Percentiles rank a stretch among this genome's conserved stretches.
phyloP scores from a whole-genome alignment of 2,888 invertebrate genomes.

The Ashinkailepas kermadecensis region DNA sequence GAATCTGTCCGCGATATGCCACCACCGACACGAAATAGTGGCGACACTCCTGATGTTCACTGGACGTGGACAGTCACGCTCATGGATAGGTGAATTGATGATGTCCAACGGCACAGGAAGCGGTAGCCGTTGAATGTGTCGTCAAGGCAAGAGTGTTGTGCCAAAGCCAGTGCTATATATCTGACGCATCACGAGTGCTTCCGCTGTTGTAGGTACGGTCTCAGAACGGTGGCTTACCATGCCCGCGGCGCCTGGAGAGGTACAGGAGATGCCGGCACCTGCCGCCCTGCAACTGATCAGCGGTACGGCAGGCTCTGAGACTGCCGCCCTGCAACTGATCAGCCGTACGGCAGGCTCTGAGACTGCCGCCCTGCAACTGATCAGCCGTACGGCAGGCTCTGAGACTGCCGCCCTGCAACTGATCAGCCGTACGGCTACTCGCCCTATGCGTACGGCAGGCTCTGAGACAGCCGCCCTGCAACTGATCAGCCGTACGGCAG shows the following conservation, averaged over 20 bases:
- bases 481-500: too few relatives aligned
- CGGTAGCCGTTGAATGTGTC: not conserved
- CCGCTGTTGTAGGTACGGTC: slow-evolving; percentile 47
- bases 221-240: slow-evolving; percentile 56
- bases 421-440: not conserved
- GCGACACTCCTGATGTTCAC: not conserved
- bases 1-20: too few relatives aligned
- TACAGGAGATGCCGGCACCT: slow-evolving; percentile 51
- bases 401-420: slow-evolving; percentile 7
- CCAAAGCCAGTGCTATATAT: not conserved
- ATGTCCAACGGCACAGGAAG: too few relatives aligned
- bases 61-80: not conserved
- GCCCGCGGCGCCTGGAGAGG: slow-evolving; percentile 53
- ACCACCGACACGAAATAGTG: too few relatives aligned
- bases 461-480: too few relatives aligned
- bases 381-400: not conserved
- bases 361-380: slow-evolving; percentile 15
- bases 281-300: slow-evolving; percentile 37
- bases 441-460: too few relatives aligned
- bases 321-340: slow-evolving; percentile 15
- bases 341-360: too few relatives aligned
- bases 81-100: not conserved
- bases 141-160: not conserved
- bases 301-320: too few relatives aligned
- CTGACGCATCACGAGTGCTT: not conserved